phyloP scores from a whole-genome alignment of 2,888 invertebrate genomes.

The Ectobius pallidus region DNA sequence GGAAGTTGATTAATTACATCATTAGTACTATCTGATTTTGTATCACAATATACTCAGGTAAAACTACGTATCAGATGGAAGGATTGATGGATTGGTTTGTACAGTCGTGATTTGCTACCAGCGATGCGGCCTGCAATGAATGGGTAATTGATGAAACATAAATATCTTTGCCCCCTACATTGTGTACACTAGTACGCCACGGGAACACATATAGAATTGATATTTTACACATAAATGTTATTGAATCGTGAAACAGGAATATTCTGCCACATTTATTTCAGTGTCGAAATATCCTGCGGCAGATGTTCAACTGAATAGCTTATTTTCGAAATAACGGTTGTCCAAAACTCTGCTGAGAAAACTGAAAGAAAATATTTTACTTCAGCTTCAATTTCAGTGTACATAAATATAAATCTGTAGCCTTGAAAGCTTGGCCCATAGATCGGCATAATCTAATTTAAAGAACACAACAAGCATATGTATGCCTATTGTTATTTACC shows the following conservation, averaged over 20 bases:
- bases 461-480: too few relatives aligned
- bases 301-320: too few relatives aligned
- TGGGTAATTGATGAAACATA: constrained; percentile 31
- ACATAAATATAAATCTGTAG: too few relatives aligned
- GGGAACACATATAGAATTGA: too few relatives aligned
- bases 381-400: too few relatives aligned
- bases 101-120: constrained; percentile 23
- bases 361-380: too few relatives aligned
- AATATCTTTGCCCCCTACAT: background rate
- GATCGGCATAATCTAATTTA: too few relatives aligned
- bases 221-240: background rate
- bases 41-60: constrained; percentile 26
- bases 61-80: constrained; percentile 24
- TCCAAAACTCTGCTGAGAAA: too few relatives aligned
- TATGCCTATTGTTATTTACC: too few relatives aligned
- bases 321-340: too few relatives aligned
- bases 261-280: background rate
- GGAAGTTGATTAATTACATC: constrained; percentile 29
- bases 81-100: constrained; percentile 26
- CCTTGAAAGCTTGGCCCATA: too few relatives aligned
- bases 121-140: constrained; percentile 1
- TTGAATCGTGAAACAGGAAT: background rate
- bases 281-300: background rate
- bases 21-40: constrained; percentile 30
- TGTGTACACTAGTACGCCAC: background rate